Conservation (phyloP, 2,113 vertebrate species). For the Pogona vitticeps region DNA sequence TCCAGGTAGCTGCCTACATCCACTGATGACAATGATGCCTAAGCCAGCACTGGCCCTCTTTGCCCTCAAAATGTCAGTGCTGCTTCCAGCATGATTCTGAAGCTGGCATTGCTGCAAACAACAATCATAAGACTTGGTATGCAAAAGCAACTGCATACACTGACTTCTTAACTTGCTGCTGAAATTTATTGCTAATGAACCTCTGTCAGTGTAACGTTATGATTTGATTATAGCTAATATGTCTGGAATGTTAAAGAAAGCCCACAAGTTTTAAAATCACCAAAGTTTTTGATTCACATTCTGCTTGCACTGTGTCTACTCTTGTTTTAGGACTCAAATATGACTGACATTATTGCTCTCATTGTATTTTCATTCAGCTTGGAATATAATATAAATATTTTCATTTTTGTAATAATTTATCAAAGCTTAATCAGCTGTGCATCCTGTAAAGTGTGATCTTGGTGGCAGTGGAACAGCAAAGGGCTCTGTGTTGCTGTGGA, state of each 20-base stretch:
- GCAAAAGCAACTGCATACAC: no score
- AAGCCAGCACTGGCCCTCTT: no score
- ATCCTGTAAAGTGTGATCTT: neutral
- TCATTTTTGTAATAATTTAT: neutral
- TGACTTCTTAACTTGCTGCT: no score
- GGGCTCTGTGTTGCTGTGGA: neutral
- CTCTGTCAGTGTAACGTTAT: no score
- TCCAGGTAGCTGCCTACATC: no score
- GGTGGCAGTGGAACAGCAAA: neutral
- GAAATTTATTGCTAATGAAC: no score
- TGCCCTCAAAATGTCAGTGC: no score
- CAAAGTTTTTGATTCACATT: neutral
- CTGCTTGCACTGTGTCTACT: neutral
- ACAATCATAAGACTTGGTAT: no score
- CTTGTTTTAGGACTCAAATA: neutral
- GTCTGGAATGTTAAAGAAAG: neutral
- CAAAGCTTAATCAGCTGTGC: neutral
- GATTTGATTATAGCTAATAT: no score
- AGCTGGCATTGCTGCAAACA: no score
- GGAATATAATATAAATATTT: conserved; percentile 9
- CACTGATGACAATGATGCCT: no score
- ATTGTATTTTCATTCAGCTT: neutral
- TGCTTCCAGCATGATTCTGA: no score
- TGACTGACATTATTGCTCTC: neutral
- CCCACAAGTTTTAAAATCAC: neutral